phyloP scores from a whole-genome alignment of 2,797 vertebrate genomes.

The Brachyalestes nurse region DNA sequence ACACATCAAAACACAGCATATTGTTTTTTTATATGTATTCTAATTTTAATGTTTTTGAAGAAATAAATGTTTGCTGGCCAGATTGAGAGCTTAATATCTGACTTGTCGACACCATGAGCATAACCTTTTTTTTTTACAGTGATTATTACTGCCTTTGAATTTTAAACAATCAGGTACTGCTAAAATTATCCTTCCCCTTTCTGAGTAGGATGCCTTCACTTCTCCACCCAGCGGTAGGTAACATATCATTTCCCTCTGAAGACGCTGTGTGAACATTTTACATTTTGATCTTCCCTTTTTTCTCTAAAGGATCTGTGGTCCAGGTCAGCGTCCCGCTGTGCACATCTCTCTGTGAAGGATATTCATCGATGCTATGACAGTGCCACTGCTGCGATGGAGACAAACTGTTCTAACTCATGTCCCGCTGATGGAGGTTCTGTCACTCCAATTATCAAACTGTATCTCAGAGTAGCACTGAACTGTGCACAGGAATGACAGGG shows the following conservation, averaged over 20 bases:
- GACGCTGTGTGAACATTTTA: background rate
- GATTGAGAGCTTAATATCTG: too few species aligned
- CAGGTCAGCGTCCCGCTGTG: slow-evolving; percentile 11
- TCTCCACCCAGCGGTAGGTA: background rate
- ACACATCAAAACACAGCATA: too few species aligned
- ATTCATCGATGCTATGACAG: background rate
- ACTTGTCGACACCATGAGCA: too few species aligned
- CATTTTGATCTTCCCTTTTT: slow-evolving; percentile 14
- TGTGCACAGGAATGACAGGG: background rate
- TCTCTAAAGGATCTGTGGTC: background rate
- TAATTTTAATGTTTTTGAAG: too few species aligned
- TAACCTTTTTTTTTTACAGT: background rate
- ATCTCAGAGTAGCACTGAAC: background rate
- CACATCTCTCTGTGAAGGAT: slow-evolving; percentile 19
- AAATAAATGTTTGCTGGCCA: too few species aligned
- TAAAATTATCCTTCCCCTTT: background rate
- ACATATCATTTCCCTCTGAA: slow-evolving; percentile 4
- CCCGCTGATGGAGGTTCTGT: slow-evolving; percentile 5
- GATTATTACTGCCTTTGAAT: background rate
- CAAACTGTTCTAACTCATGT: slow-evolving; percentile 2
- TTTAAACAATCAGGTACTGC: background rate
- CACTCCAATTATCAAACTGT: slow-evolving; percentile 9
- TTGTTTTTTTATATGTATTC: too few species aligned
- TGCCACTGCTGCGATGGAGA: slow-evolving; percentile 7
- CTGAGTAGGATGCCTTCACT: background rate